Evolutionary conservation across 2,797 vertebrate genomes (phyloP).

Genomic region (Diplodus sargus): DNA sequence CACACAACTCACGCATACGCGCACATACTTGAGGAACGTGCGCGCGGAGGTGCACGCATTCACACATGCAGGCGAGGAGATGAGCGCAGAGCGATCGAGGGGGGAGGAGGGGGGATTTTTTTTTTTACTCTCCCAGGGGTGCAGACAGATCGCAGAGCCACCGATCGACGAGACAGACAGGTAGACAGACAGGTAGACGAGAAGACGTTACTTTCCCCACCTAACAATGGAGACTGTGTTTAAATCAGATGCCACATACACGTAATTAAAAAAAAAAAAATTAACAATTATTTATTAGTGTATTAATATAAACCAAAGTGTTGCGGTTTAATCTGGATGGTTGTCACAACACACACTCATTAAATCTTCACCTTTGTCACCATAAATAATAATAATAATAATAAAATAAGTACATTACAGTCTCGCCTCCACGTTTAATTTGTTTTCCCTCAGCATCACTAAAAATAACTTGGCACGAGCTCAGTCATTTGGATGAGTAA

Average conservation of each 20-base stretch:
- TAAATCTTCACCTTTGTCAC: neutral
- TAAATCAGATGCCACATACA: neutral
- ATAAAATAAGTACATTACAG: neutral
- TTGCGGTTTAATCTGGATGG: neutral
- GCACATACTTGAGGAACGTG: slow-evolving; percentile 23
- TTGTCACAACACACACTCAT: neutral
- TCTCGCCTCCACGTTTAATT: neutral
- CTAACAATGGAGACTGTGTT: neutral
- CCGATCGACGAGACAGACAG: slow-evolving; percentile 70
- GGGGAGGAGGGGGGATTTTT: slow-evolving; percentile 32
- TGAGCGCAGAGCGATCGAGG: slow-evolving; percentile 86
- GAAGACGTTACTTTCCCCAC: neutral
- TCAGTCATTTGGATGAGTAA: neutral
- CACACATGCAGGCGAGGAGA: slow-evolving; percentile 74
- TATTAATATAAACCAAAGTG: neutral
- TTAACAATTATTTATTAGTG: no score
- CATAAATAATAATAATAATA: neutral
- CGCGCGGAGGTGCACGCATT: slow-evolving; percentile 48
- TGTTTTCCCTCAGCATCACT: neutral
- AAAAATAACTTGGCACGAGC: slow-evolving; percentile 15
- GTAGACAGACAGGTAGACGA: slow-evolving; percentile 16
- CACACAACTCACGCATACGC: slow-evolving; percentile 48
- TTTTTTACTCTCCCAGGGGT: slow-evolving; percentile 61
- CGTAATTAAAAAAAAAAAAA: no score
- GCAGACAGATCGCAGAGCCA: slow-evolving; percentile 80